Base-by-base conservation (phyloP, 1,140 invertebrate species). In the Brachionus sp. region DNA sequence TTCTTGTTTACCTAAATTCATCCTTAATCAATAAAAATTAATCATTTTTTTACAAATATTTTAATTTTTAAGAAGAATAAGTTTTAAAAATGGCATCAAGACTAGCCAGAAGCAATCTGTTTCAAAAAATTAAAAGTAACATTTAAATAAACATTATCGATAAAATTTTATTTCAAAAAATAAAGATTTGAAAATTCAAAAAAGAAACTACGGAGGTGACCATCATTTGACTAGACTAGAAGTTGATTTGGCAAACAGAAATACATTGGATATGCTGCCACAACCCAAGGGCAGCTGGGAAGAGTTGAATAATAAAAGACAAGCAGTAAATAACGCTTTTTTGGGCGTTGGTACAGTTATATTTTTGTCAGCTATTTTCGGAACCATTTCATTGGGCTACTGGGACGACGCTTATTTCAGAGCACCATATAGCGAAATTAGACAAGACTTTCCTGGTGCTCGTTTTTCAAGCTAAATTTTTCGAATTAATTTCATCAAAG, bases 201-300 rank as follows among this genome's bases (percentile, higher is more conserved):
- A 62, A 80, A 25, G 77, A 12, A 66, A 57, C 37, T 80, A 80
- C 25, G 50, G 62, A 13, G 46, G 12, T 42, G 77, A 80, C 37
- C 77, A 78, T 78, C 77, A 80, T 64, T 23, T 80, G 10, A 80
- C 77, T 10, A 80, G 35, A 62, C 37, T 80, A 29, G 84, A 86
- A 62, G 70, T 86, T 16, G 85, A 84, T 77, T 57, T 83, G 37
- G 85, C 84, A 23, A 77, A 86, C 70, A 85, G 84, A 53, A 53
- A 75, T 37, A 83, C 84, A 35, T 85, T 87, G 85, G 84, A 87
- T 50, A 53, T 85, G 70, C 37, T 85, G 70, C 86, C 86, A 16
- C 84, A 86, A 25, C 86, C 86, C 9, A 83, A 85, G 75, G 86
- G 86, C 0, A 85, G 84, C 1, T 87, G 86, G 86, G 68, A 86